phyloP scores from a whole-genome alignment of 2,113 vertebrate species.

The Sylvietta virens region DNA sequence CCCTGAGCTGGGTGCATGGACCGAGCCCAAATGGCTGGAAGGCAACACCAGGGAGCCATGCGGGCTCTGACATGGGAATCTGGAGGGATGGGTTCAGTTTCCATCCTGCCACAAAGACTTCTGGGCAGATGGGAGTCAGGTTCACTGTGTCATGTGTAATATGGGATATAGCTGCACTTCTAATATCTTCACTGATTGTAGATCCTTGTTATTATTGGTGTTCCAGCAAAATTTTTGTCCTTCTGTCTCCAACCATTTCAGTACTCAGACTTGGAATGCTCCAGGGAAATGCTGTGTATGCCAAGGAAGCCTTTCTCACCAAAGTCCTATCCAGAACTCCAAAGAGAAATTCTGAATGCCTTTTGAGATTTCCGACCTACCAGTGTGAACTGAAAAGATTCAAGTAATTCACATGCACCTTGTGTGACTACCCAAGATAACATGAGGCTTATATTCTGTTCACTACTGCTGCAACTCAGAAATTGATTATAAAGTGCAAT shows the following conservation, averaged over 20 bases:
- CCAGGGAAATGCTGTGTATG: background rate
- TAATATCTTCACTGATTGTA: background rate
- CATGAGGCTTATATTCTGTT: background rate
- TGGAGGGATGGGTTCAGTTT: background rate
- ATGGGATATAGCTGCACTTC: background rate
- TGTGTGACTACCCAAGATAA: background rate
- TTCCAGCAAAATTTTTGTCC: background rate
- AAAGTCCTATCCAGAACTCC: background rate
- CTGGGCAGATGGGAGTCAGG: background rate
- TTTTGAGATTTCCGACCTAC: background rate
- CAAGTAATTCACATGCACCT: background rate
- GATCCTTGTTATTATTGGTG: background rate
- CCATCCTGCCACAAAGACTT: background rate
- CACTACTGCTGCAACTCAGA: background rate
- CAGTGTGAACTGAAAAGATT: background rate
- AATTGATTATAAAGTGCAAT: background rate
- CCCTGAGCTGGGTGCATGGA: background rate
- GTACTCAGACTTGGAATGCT: background rate
- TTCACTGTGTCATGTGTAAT: background rate
- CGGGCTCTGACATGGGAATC: background rate
- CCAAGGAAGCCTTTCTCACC: background rate
- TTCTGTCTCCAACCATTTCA: background rate
- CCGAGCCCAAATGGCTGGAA: background rate
- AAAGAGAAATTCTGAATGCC: background rate
- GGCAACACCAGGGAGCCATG: rapidly evolving